Evolutionary conservation across 2,797 vertebrate species (phyloP).

Genomic region (Cynopterus sphinx): DNA sequence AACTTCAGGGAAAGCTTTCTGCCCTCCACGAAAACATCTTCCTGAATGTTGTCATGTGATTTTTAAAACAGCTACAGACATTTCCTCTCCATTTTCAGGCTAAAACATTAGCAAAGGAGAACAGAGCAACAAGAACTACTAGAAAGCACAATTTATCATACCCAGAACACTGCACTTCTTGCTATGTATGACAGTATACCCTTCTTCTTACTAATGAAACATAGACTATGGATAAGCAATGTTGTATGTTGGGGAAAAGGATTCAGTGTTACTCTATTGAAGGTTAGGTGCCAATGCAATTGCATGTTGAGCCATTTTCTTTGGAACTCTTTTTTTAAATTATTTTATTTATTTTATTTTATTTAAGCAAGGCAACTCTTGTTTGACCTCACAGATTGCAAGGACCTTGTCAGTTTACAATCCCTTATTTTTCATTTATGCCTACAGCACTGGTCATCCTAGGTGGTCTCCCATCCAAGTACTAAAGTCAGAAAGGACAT

Average conservation of each 20-base stretch:
- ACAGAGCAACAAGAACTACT: background rate
- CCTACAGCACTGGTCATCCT: too few relatives aligned
- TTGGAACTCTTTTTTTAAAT: background rate
- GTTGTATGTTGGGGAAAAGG: background rate
- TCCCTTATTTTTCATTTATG: too few relatives aligned
- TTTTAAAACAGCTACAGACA: background rate
- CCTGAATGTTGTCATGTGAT: background rate
- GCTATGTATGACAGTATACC: background rate
- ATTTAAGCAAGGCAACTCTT: too few relatives aligned
- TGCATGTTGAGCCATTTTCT: background rate
- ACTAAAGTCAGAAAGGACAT: too few relatives aligned
- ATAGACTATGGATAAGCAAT: background rate
- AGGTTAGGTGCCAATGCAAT: background rate
- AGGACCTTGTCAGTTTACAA: too few relatives aligned
- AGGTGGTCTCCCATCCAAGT: too few relatives aligned
- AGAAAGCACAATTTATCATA: background rate
- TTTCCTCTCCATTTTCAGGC: background rate
- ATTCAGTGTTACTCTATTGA: background rate
- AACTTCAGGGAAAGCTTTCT: background rate
- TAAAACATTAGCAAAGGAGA: background rate
- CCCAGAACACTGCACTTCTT: background rate
- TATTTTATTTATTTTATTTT: too few relatives aligned
- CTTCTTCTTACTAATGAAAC: constrained; percentile 2
- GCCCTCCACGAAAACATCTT: background rate
- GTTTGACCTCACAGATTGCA: too few relatives aligned